Evolutionary conservation across 2,888 invertebrate genomes (phyloP).

Genomic region (Lutraria lutraria): DNA sequence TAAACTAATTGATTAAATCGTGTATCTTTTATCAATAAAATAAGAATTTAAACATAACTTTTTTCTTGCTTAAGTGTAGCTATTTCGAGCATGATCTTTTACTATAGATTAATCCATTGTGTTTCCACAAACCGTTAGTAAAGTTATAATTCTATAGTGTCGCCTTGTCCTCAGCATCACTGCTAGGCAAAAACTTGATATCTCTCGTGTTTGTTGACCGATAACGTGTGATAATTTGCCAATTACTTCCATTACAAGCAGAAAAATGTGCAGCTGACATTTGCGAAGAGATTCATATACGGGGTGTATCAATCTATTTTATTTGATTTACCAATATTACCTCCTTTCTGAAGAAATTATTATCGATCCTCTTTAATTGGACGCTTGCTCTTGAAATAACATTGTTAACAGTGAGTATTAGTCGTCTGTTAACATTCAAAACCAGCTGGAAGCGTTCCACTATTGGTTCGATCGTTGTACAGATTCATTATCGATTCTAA

Average conservation of each 20-base stretch:
- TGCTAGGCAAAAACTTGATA: too few relatives aligned
- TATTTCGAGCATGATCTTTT: too few relatives aligned
- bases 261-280: neutral
- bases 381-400: neutral
- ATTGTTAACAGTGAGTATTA: slow-evolving; percentile 13
- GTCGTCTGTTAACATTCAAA: slow-evolving; percentile 1
- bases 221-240: neutral
- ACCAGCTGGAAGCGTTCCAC: slow-evolving; percentile 2
- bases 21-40: too few relatives aligned
- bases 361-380: neutral
- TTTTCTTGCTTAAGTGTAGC: too few relatives aligned
- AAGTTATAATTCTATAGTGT: too few relatives aligned
- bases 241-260: neutral
- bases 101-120: too few relatives aligned
- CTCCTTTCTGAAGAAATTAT: neutral
- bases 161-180: too few relatives aligned
- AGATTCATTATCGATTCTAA: slow-evolving; percentile 14
- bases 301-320: neutral
- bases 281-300: neutral
- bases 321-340: neutral
- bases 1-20: too few relatives aligned
- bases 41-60: too few relatives aligned
- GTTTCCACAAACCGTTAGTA: too few relatives aligned
- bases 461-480: neutral
- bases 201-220: neutral